Base-by-base conservation (phyloP, 2,888 invertebrate species). In the Lasioglossum oenotherae region DNA sequence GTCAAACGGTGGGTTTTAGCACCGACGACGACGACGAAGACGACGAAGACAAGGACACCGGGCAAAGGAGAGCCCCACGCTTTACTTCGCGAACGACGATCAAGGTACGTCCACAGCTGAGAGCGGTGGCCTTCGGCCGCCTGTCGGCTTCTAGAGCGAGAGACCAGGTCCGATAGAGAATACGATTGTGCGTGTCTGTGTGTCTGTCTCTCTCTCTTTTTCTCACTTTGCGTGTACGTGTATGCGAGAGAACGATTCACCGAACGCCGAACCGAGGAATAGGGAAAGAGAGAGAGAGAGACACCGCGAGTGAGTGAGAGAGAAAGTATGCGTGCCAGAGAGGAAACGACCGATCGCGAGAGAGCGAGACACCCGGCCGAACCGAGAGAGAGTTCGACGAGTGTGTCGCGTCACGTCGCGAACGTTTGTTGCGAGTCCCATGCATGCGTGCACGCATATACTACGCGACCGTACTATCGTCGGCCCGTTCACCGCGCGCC, bases 51-150 rank as follows among this genome's bases (percentile, higher is more conserved):
- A 92, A 92, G 92, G 92, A 91, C 92, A 91, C 90, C 88, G 86
- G 88, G 92, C 91, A 91, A 92, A 92, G 88, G 88, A 89, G 89
- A 89, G 89, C 87, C 84, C 91, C 87, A 91, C 91, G 90, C 90
- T 92, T 92, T 89, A 92, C 91, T 93, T 92, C 91, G 88, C 92
- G 91, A 91, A 90, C 83, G 90, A 92, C 92, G 93, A 92, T 93
- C 92, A 92, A 94, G 94, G 94, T 94, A 94, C 92, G 90, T 91
- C 84, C 88, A 90, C 88, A 88, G 88, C 87, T 88, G 84, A 88
- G 87, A 89, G 83, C 74, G 80, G 85, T 91, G 89, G 91, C 91
- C 92, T 91, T 92, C 91, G 85, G 85, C 88, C 83, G 89, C 88
- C 85, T 81, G 91, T 84, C 88, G 86, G 88, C 84, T 90, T 80